phyloP scores from a whole-genome alignment of 2,888 invertebrate species.

The Dascillus cervinus region DNA sequence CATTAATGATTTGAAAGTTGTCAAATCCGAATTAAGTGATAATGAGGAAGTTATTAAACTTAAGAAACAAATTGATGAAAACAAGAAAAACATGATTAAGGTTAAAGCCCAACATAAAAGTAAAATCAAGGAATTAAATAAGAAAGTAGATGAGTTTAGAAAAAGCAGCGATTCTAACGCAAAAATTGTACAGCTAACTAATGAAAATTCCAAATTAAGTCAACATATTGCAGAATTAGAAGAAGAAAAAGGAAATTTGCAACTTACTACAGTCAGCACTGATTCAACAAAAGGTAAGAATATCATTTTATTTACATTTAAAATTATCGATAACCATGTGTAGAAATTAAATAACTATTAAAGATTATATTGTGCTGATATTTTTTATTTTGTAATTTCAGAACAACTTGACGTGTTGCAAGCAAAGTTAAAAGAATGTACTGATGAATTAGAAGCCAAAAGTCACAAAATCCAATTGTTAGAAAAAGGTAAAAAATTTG shows the following conservation, averaged over 20 bases:
- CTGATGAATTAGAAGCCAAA: no score
- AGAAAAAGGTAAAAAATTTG: no score
- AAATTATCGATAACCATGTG: no score
- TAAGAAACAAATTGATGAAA: slow-evolving; percentile 63
- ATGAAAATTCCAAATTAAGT: slow-evolving; percentile 55
- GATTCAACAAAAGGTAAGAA: slow-evolving; percentile 62
- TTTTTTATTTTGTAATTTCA: no score
- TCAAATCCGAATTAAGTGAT: slow-evolving; percentile 24
- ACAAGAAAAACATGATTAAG: slow-evolving; percentile 71
- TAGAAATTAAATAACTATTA: no score
- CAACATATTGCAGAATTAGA: slow-evolving; percentile 52
- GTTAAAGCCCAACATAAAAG: slow-evolving; percentile 63
- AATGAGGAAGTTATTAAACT: slow-evolving; percentile 45
- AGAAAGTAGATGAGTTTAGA: slow-evolving; percentile 60
- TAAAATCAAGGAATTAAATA: slow-evolving; percentile 69
- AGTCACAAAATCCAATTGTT: no score
- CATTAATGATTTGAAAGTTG: slow-evolving; percentile 7
- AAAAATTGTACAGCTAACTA: slow-evolving; percentile 57
- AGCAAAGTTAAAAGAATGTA: no score
- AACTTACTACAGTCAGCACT: slow-evolving; percentile 73
- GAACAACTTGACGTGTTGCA: no score
- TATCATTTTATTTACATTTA: no score
- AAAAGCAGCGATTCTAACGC: slow-evolving; percentile 61
- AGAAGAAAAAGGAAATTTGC: slow-evolving; percentile 87
- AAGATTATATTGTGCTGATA: no score